phyloP scores from a whole-genome alignment of 2,888 invertebrate species.

The Malacosoma neustria region DNA sequence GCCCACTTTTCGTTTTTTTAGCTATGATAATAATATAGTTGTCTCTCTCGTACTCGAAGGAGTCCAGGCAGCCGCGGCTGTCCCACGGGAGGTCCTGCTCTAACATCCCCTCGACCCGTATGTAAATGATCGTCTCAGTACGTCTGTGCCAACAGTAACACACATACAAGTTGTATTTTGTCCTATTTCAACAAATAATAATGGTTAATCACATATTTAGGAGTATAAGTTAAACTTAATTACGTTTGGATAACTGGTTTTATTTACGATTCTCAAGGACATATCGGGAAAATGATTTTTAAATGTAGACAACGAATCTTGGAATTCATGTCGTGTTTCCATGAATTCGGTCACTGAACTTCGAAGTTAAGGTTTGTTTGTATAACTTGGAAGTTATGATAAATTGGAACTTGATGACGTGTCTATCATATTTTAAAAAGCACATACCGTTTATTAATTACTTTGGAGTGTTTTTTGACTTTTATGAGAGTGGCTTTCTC shows the following conservation, averaged over 20 bases:
- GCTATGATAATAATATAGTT: conserved; percentile 63
- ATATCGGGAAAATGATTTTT: too few species aligned
- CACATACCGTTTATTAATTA: too few species aligned
- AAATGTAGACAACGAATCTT: neutral
- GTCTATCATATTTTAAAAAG: too few species aligned
- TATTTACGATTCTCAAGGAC: too few species aligned
- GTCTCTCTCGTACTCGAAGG: conserved; percentile 52
- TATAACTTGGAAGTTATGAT: too few species aligned
- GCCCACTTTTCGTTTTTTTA: conserved; percentile 74
- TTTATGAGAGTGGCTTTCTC: too few species aligned
- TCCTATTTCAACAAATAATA: conserved; percentile 57
- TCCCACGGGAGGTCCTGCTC: conserved; percentile 39
- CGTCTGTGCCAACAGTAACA: conserved; percentile 47
- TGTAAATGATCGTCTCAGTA: conserved; percentile 71
- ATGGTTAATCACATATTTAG: neutral
- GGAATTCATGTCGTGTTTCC: neutral
- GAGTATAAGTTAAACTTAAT: conserved; percentile 1
- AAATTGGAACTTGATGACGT: too few species aligned
- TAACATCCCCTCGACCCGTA: conserved; percentile 54
- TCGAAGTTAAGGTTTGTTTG: neutral
- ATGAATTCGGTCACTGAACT: neutral
- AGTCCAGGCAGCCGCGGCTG: conserved; percentile 36
- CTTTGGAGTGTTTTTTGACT: too few species aligned
- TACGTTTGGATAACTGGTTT: too few species aligned
- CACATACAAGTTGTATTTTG: conserved; percentile 26